These are phyloP conservation scores for Aegithalos caudatus DNA, from an alignment of 2,113 vertebrate species.

Conservation along the genomic window DNA sequence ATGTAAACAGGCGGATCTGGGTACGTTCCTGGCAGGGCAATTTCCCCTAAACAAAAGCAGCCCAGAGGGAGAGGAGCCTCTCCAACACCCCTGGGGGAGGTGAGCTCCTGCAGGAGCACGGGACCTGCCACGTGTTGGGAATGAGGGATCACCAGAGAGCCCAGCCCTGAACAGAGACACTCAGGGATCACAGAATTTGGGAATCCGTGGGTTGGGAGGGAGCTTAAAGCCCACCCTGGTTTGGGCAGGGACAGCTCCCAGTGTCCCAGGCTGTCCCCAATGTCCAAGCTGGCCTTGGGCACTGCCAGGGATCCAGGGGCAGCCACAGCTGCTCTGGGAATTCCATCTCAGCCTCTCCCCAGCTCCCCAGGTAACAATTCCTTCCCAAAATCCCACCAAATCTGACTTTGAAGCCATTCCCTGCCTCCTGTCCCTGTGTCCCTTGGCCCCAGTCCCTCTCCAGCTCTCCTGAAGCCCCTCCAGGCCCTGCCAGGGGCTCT, in stretches of 20 bases:
- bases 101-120: neutral
- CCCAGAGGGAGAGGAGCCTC: neutral
- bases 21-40: neutral
- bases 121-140: accelerated
- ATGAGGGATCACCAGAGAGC: neutral
- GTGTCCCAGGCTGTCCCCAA: neutral
- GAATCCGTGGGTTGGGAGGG: neutral
- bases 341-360: accelerated
- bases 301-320: neutral
- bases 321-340: neutral
- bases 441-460: neutral
- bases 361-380: neutral
- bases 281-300: neutral
- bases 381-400: accelerated
- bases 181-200: neutral
- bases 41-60: neutral
- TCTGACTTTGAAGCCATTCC: neutral
- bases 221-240: neutral
- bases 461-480: neutral
- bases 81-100: neutral
- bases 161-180: neutral
- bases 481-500: accelerated
- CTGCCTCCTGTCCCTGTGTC: accelerated
- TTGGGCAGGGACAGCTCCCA: neutral
- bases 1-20: neutral